phyloP scores from a whole-genome alignment of 2,888 invertebrate genomes.

The Zootermopsis nevadensis region DNA sequence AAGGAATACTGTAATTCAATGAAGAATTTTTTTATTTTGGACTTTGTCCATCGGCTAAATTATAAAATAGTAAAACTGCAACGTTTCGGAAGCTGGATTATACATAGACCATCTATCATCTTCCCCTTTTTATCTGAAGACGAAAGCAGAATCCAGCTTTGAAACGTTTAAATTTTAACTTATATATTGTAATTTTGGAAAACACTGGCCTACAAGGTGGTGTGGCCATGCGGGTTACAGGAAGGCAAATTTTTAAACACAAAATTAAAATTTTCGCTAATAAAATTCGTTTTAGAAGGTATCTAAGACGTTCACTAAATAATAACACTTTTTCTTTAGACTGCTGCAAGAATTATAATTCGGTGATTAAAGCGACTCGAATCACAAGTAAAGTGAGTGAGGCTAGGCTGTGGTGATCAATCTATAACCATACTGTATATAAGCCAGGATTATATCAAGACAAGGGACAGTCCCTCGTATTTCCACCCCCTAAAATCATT shows the following conservation, averaged over 20 bases:
- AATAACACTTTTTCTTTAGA: not conserved
- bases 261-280: not conserved
- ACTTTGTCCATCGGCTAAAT: too few relatives aligned
- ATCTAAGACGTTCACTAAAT: not conserved
- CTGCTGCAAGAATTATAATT: not conserved
- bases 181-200: too few relatives aligned
- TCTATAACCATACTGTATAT: not conserved
- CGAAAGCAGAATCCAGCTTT: too few relatives aligned
- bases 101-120: too few relatives aligned
- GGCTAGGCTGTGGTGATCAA: not conserved
- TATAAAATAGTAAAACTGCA: too few relatives aligned
- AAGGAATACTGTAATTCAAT: too few relatives aligned
- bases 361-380: not conserved
- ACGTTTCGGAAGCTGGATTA: too few relatives aligned
- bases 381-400: not conserved
- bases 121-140: too few relatives aligned
- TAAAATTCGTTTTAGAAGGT: not conserved
- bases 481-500: slow-evolving; percentile 45
- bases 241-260: not conserved
- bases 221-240: not conserved
- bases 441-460: not conserved
- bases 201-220: not conserved
- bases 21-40: too few relatives aligned
- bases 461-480: slow-evolving; percentile 36
- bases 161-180: too few relatives aligned